Base-by-base conservation (phyloP, 2,888 invertebrate genomes). In the Yponomeuta plumbellus region DNA sequence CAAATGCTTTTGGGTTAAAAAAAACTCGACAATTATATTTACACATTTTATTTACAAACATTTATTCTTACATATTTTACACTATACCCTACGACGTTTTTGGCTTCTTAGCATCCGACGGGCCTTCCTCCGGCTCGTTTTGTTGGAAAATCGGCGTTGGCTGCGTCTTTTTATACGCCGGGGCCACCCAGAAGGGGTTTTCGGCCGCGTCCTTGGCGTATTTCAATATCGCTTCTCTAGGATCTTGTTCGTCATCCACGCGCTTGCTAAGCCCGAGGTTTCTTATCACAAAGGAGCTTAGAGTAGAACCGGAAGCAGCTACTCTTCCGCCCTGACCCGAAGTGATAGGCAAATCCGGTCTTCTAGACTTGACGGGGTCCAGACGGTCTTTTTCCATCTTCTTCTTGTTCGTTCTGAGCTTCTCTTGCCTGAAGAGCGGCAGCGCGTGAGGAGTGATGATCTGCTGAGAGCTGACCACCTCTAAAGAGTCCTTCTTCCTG, bases 361-460 rank as follows among this genome's bases (percentile, higher is more conserved):
- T 80, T 62, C 92, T 93, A 0, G 97, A 97, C 77, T 97, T 97
- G 0, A 97, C 92, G 0, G 97, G 97, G 83, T 97, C 97, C 75
- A 97, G 85, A 20, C 98, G 91, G 68, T 97, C 97, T 74, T 97
- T 98, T 77, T 98, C 98, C 93, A 97, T 94, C 76, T 96, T 96
- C 77, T 98, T 98, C 71, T 96, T 94, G 44, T 96, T 96, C 0
- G 97, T 97, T 71, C 97, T 94, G 0, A 98, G 94, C 72, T 97
- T 94, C 70, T 98, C 98, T 80, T 98, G 97, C 44, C 98, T 93
- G 87, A 99, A 99, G 84, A 99, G 91, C 0, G 99, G 99, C 68
- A 99, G 85, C 0, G 99, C 97, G 80, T 99, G 97, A 0, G 98
- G 99, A 0, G 99, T 98, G 11, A 99, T 97, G 59, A 99, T 97